A percentile compares a stretch with the other conserved stretches of the same genome.
Evolutionary conservation across 1,140 invertebrate genomes (phyloP).

Genomic region (Oryzaephilus surinamensis): DNA sequence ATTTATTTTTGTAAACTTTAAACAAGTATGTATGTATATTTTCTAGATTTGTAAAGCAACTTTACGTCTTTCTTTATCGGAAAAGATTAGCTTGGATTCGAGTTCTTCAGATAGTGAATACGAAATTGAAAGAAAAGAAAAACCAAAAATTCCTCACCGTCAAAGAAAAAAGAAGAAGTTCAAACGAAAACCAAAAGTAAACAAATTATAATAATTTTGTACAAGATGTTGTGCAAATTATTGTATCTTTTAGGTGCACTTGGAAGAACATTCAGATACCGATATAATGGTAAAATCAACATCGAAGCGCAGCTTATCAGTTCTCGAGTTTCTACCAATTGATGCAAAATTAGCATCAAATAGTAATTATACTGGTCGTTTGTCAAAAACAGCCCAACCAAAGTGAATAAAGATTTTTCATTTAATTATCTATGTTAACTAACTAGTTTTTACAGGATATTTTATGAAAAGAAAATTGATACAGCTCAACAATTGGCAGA

Average conservation of each 20-base stretch:
- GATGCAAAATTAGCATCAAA: not conserved
- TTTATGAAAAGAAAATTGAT: constrained; percentile 18
- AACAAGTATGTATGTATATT: not conserved
- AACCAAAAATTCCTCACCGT: constrained; percentile 10
- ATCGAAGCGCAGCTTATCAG: too few species aligned
- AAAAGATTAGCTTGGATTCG: constrained; percentile 20
- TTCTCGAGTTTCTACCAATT: not conserved
- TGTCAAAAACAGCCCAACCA: not conserved
- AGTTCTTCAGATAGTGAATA: constrained; percentile 20
- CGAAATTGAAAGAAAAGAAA: constrained; percentile 13
- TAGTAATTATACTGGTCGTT: not conserved
- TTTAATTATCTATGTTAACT: too few species aligned
- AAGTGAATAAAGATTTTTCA: not conserved
- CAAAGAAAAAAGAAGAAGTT: constrained; percentile 16
- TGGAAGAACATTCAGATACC: too few species aligned
- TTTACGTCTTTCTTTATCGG: constrained; percentile 23
- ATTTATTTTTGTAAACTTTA: not conserved
- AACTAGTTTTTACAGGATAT: constrained; percentile 9
- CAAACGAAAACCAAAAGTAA: not conserved
- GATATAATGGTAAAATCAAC: too few species aligned
- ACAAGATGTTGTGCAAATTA: too few species aligned
- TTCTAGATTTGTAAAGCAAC: constrained; percentile 31
- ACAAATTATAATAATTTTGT: not conserved
- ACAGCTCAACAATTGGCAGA: constrained; percentile 28
- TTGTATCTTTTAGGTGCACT: too few species aligned